Base-by-base conservation (phyloP, 1,140 invertebrate species). In the Trichogramma pretiosum region DNA sequence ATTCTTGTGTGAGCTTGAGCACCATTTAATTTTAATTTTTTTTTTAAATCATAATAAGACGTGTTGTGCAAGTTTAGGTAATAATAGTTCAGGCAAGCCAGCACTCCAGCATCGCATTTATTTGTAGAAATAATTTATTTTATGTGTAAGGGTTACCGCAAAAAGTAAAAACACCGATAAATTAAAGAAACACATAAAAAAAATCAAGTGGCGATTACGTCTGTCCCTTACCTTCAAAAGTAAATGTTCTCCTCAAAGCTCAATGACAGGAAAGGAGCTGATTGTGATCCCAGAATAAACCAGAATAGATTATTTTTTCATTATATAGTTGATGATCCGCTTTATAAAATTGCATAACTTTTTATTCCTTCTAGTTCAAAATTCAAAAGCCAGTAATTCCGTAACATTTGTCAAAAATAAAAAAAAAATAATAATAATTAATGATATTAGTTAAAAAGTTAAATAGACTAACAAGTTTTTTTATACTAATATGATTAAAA, bases 141-240 rank as follows among this genome's bases (percentile, higher is more conserved):
- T 45, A 36, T 66, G 63, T 67, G 63, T 65, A 62, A 62, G 65
- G 61, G 66, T 63, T 57, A 56, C 64, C n/a, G n/a, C n/a, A n/a
- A n/a, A n/a, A 58, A 65, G 65, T 65, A 59, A 63, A 70, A 58
- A 70, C 68, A 71, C 62, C 68, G 65, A 60, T 61, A 60, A 60
- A 59, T 59, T 59, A 52, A 61, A 57, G 56, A 68, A 65, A 70
- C 64, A 70, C 66, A 72, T 65, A 69, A 58, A 52, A 13, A 63
- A 69, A 66, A 68, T 11, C 59, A 71, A 67, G 63, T 70, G 68
- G 65, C 67, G 67, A 70, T 61, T 72, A 72, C 65, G 65, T 70
- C 70, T 67, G 70, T 68, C 66, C 67, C 72, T 74, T 74, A 74
- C 71, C 72, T 73, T 74, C 67, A 74, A 74, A 72, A 73, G 71